Conservation (phyloP, 2,113 vertebrate genomes). For the Macrotus californicus region DNA sequence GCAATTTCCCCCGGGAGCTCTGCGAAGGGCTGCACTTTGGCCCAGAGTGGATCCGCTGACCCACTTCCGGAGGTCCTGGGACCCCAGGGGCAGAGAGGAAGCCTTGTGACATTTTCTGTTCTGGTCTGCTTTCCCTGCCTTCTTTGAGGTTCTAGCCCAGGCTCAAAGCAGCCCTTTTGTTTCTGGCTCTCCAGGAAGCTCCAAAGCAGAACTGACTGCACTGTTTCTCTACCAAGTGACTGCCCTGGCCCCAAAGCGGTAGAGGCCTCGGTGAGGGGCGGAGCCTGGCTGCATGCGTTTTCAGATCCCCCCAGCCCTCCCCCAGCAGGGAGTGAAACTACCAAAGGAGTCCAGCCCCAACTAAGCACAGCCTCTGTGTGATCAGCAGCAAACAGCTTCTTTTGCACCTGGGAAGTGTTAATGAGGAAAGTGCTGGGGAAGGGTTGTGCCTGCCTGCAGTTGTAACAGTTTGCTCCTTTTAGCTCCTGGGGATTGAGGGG, state of each 20-base stretch:
- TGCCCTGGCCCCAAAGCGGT: not conserved
- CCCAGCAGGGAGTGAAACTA: not conserved
- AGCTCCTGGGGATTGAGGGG: not conserved
- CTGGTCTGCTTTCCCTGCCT: not conserved
- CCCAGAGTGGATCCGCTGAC: not conserved
- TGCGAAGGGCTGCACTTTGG: not conserved
- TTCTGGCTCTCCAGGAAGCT: not conserved
- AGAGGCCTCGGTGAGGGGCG: not conserved
- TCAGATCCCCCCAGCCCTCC: not conserved
- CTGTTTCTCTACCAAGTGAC: not conserved
- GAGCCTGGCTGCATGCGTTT: rapidly evolving
- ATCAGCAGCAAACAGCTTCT: constrained; percentile 53
- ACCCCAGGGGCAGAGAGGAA: not conserved
- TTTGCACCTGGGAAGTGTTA: constrained; percentile 60
- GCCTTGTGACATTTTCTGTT: not conserved
- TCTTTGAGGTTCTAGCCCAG: not conserved
- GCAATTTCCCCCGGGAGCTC: not conserved
- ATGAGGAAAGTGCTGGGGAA: constrained; percentile 4
- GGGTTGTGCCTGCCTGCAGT: not conserved
- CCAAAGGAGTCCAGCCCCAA: not conserved
- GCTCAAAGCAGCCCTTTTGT: not conserved
- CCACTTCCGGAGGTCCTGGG: not conserved
- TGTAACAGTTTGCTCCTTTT: constrained; percentile 25
- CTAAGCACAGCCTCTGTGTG: not conserved
- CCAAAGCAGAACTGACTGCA: not conserved